These are phyloP conservation scores for Eilema depressum DNA, from an alignment of 2,888 invertebrate genomes.

Conservation along the genomic window DNA sequence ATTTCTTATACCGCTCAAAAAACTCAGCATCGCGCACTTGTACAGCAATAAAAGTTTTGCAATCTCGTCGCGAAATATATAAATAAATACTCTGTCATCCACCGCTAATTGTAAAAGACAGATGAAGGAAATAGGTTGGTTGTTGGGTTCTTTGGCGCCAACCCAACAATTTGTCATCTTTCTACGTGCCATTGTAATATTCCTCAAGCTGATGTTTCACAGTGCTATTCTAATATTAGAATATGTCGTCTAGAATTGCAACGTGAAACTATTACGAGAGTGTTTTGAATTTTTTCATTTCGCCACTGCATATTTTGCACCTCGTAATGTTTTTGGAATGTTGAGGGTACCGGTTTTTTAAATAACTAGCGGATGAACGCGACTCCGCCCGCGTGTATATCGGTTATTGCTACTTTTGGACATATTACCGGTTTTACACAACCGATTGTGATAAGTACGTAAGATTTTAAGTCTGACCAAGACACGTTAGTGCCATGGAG, in stretches of 20 bases:
- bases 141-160: slow-evolving; percentile 38
- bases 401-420: no score
- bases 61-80: slow-evolving; percentile 7
- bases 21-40: neutral
- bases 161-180: slow-evolving; percentile 52
- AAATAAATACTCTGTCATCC: slow-evolving; percentile 20
- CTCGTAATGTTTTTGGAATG: no score
- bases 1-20: neutral
- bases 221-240: slow-evolving; percentile 8
- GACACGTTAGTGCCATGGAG: no score
- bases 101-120: slow-evolving; percentile 46
- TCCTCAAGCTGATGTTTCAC: slow-evolving; percentile 25
- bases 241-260: neutral
- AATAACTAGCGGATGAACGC: no score
- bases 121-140: slow-evolving; percentile 46
- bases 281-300: neutral
- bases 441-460: no score
- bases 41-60: neutral
- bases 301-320: neutral
- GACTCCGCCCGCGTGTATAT: no score
- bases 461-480: no score
- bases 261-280: neutral
- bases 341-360: no score
- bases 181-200: slow-evolving; percentile 32
- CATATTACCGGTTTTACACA: no score